Percentiles rank a stretch among this genome's conserved stretches.
Evolutionary conservation across 2,888 invertebrate species (phyloP).

Genomic region (Drosophila bunnanda): DNA sequence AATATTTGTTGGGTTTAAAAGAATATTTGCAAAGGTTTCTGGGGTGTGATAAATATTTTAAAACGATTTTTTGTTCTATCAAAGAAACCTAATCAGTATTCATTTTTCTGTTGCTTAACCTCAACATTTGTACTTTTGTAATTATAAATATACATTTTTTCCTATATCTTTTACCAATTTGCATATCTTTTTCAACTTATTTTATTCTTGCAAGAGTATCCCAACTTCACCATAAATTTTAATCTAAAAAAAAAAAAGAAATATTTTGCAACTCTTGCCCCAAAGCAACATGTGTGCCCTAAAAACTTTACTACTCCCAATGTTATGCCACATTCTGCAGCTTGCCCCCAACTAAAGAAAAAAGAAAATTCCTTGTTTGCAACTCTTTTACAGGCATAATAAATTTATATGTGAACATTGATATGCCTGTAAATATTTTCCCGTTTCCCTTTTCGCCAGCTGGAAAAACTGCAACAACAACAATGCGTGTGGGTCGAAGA

Average conservation of each 20-base stretch:
- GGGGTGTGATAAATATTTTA: not conserved
- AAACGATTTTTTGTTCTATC: not conserved
- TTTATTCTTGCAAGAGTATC: conserved; percentile 17
- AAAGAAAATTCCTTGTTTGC: conserved; percentile 36
- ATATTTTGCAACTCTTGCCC: conserved; percentile 10
- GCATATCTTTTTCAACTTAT: too few relatives aligned
- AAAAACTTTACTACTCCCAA: conserved; percentile 59
- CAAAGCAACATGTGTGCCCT: conserved; percentile 70
- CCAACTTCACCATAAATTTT: not conserved
- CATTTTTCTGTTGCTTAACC: fast-evolving
- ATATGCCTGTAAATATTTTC: conserved; percentile 63
- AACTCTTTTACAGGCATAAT: conserved; percentile 52
- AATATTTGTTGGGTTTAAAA: not conserved
- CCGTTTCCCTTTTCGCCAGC: conserved; percentile 1
- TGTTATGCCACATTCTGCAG: conserved; percentile 14
- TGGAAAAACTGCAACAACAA: conserved; percentile 3
- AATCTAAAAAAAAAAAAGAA: not conserved
- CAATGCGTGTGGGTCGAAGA: not conserved
- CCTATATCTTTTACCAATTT: too few relatives aligned
- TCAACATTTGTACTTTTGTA: not conserved
- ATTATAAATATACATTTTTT: not conserved
- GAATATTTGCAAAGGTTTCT: too few relatives aligned
- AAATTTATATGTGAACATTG: conserved; percentile 67
- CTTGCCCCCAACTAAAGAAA: conserved; percentile 9
- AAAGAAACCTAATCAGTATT: too few relatives aligned